Evolutionary conservation across 2,888 invertebrate species (phyloP).

Genomic region (Netelia melanura): DNA sequence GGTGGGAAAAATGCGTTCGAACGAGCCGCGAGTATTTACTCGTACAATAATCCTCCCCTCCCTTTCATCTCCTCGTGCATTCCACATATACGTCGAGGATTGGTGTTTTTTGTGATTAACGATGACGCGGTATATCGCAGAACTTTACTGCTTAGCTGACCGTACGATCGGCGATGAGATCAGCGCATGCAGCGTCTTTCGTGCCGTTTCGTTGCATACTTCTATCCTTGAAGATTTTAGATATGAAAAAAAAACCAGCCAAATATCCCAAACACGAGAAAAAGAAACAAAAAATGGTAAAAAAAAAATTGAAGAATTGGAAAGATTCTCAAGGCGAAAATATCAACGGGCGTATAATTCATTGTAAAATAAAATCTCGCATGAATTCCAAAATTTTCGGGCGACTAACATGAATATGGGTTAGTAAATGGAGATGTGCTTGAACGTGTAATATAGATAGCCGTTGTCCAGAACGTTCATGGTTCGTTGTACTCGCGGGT

Average conservation of each 20-base stretch:
- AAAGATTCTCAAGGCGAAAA: too few species aligned
- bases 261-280: too few species aligned
- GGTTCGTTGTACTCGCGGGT: conserved; percentile 8
- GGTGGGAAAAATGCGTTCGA: background rate
- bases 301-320: too few species aligned
- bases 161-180: conserved; percentile 40
- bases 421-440: background rate
- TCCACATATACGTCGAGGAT: conserved; percentile 21
- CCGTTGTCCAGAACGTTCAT: background rate
- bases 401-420: background rate
- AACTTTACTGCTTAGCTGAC: conserved; percentile 22
- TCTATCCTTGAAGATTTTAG: conserved; percentile 20
- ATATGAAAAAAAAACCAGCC: background rate
- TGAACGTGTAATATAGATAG: background rate
- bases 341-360: background rate
- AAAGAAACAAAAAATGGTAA: too few species aligned
- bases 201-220: conserved; percentile 5
- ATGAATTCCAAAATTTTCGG: background rate
- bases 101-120: conserved; percentile 59
- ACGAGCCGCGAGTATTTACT: conserved; percentile 17
- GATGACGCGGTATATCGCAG: conserved; percentile 47
- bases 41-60: conserved; percentile 20
- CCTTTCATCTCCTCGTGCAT: background rate
- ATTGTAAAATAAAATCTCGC: background rate
- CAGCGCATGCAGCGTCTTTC: conserved; percentile 26